Conservation (phyloP, 2,888 invertebrate species). For the Chymomyza amoena region DNA sequence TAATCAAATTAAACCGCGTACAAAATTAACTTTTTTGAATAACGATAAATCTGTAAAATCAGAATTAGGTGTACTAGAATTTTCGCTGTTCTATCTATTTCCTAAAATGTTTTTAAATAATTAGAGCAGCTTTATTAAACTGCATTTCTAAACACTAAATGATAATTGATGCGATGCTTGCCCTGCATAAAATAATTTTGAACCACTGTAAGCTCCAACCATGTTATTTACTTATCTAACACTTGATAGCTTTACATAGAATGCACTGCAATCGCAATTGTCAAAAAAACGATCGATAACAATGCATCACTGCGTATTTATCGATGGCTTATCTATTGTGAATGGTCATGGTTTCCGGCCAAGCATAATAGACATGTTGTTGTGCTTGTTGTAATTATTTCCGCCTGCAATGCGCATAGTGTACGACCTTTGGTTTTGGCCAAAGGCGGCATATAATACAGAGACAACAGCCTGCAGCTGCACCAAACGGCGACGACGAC, state of each 20-base stretch:
- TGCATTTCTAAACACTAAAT: too few species aligned
- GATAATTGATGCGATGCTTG: too few species aligned
- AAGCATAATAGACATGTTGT: neutral
- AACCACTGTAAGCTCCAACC: neutral
- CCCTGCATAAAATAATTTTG: neutral
- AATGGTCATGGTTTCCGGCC: conserved; percentile 8
- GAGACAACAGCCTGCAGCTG: conserved; percentile 4
- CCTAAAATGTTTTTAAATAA: too few species aligned
- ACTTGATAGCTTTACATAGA: neutral
- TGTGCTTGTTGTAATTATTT: conserved; percentile 14
- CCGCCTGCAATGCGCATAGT: conserved; percentile 15
- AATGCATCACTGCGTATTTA: neutral
- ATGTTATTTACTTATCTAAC: neutral
- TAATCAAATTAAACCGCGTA: too few species aligned
- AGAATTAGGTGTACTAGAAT: too few species aligned
- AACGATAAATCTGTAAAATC: too few species aligned
- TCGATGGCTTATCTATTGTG: conserved; percentile 20
- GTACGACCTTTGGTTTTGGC: neutral
- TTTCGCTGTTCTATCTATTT: too few species aligned
- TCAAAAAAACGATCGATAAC: neutral
- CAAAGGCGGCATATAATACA: neutral
- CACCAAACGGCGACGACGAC: conserved; percentile 18
- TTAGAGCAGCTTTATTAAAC: too few species aligned
- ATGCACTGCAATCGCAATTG: neutral
- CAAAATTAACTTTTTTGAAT: too few species aligned